Base-by-base conservation (phyloP, 2,797 vertebrate species). In the Coregonus suidteri region DNA sequence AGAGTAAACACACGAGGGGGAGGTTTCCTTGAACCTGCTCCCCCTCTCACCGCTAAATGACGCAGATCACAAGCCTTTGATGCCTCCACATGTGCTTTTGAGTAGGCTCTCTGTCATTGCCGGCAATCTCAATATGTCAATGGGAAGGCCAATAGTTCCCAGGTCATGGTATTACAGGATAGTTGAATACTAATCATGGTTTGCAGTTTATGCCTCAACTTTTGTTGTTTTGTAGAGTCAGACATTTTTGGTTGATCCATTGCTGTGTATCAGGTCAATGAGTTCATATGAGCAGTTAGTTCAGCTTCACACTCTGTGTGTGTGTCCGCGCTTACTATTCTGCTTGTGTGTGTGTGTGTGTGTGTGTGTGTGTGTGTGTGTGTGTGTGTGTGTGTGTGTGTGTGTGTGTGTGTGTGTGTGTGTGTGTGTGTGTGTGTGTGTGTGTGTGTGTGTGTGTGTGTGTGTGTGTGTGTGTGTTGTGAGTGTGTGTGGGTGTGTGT, bases 11-110 rank as follows among this genome's bases (percentile, higher is more conserved):
- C 4, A 71, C 65, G 62, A 41, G 64, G 20, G 14, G 54, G 68
- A 41, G 34, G 78, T 82, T 84, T 69, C 81, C 53, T 75, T 77
- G 69, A 83, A 85, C 41, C 16, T 59, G 47, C n/a, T n/a, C 20
- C n/a, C 25, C 34, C 65, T 25, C 25, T 75, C 7, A 14, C 65
- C 74, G 47, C 62, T 6, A 5, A 52, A 34, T 54, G 76, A 73
- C 13, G 77, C 35, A 78, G 25, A 76, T 35, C 16, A 47, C 51
- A 35, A 16, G 30, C 62, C 67, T 84, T 34, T 82, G 66, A 82
- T 84, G 51, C n/a, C 16, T 71, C 34, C 37, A 53, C 20, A 52
- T 69, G 66, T 30, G 71, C 71, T 74, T 85, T 71, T 59, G 71
- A 51, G 77, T 84, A 25, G 25, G 59, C 7, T 2, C 9, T 64